Conservation (phyloP, 1,140 invertebrate species). For the Drosophila parabipectinata region DNA sequence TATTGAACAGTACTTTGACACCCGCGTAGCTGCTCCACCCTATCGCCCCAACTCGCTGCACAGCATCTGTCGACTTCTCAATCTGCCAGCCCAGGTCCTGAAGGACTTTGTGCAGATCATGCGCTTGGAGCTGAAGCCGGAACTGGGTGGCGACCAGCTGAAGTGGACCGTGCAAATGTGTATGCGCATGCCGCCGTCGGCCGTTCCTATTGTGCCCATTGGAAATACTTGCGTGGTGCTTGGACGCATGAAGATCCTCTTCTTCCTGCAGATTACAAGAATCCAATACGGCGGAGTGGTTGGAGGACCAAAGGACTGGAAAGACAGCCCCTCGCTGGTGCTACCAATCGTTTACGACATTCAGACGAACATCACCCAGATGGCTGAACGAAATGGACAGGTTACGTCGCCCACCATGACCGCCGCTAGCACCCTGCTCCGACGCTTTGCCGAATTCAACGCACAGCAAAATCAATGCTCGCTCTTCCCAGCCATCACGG, state of each 20-base stretch:
- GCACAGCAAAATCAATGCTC: conserved; percentile 90
- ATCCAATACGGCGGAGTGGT: conserved; percentile 85
- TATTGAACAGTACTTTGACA: conserved; percentile 96
- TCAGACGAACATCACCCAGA: conserved; percentile 92
- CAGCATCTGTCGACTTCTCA: conserved; percentile 92
- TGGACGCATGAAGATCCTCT: conserved; percentile 93
- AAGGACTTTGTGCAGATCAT: conserved; percentile 96
- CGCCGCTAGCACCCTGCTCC: conserved; percentile 88
- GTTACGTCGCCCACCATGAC: conserved; percentile 87
- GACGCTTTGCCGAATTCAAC: conserved; percentile 87
- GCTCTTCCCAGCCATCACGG: conserved; percentile 93
- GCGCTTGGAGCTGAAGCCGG: conserved; percentile 90
- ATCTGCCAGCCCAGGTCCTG: conserved; percentile 92
- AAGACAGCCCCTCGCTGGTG: conserved; percentile 91
- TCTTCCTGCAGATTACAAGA: conserved; percentile 94
- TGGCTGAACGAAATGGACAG: conserved; percentile 91
- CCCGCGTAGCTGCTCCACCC: conserved; percentile 92
- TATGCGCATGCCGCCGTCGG: conserved; percentile 94
- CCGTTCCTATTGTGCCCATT: conserved; percentile 92
- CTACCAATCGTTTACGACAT: conserved; percentile 95
- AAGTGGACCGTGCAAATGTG: conserved; percentile 95
- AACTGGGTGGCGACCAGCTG: conserved; percentile 86
- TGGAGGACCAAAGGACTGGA: conserved; percentile 85
- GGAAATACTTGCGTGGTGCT: conserved; percentile 93
- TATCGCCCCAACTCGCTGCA: conserved; percentile 94